These are phyloP conservation scores for Periphyllus acericola DNA, from an alignment of 2,888 invertebrate genomes.

Conservation along the genomic window DNA sequence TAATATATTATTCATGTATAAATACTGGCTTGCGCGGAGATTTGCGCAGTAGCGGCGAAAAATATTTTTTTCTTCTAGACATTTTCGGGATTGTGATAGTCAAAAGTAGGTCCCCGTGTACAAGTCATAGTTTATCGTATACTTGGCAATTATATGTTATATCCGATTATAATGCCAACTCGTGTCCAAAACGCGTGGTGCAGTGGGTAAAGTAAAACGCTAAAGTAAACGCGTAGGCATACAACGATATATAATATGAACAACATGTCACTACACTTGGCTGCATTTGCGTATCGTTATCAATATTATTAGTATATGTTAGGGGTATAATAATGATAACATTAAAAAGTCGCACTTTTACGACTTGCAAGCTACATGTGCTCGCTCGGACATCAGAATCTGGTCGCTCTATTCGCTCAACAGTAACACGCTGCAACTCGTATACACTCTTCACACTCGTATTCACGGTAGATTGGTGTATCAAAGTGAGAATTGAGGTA, in stretches of 20 bases:
- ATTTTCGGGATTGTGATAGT: not conserved
- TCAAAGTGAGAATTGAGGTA: not conserved
- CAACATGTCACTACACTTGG: not conserved
- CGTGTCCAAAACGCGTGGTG: not conserved
- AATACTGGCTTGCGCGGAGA: too few species aligned
- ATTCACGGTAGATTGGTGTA: not conserved
- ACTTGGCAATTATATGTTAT: not conserved
- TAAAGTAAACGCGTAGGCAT: not conserved
- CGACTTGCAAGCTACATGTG: not conserved
- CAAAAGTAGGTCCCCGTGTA: not conserved
- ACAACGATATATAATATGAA: not conserved
- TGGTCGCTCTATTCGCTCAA: conserved; percentile 26
- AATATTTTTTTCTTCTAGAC: not conserved
- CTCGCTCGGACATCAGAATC: not conserved
- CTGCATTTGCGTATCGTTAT: not conserved
- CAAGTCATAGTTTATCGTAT: not conserved
- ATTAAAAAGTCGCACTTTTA: too few species aligned
- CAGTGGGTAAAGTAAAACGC: not conserved
- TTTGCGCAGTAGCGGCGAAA: not conserved
- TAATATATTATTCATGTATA: too few species aligned
- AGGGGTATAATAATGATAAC: not conserved
- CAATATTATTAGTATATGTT: not conserved
- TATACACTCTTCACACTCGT: not conserved
- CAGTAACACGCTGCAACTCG: not conserved
- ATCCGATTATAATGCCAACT: not conserved